Percentiles rank a stretch among this genome's conserved stretches.
Evolutionary conservation across 2,113 vertebrate genomes (phyloP).

Genomic region (Chaenogobius annularis): DNA sequence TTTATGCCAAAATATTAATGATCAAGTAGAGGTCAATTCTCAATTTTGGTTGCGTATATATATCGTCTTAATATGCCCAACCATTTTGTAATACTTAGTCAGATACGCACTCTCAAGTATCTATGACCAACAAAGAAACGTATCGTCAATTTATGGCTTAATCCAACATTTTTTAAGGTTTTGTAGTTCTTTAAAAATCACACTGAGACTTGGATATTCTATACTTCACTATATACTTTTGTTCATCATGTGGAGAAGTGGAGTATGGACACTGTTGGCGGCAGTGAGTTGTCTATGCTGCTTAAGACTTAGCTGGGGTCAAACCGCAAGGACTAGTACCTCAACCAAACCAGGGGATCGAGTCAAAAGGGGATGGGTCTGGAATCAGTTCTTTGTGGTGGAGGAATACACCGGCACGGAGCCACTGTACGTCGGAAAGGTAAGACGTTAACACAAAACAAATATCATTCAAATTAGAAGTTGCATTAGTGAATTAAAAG

Average conservation of each 20-base stretch:
- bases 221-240: slow-evolving; percentile 10
- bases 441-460: slow-evolving; percentile 67
- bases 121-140: slow-evolving; percentile 40
- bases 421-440: slow-evolving; percentile 97
- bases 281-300: slow-evolving; percentile 63
- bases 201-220: slow-evolving; percentile 59
- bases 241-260: slow-evolving; percentile 69
- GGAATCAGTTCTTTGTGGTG: slow-evolving; percentile 99
- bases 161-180: neutral
- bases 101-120: slow-evolving; percentile 36
- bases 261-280: slow-evolving; percentile 55
- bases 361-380: slow-evolving; percentile 99
- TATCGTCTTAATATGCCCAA: slow-evolving; percentile 30
- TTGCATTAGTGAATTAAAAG: slow-evolving; percentile 11
- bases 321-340: slow-evolving; percentile 73
- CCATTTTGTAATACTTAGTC: slow-evolving; percentile 14
- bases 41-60: neutral
- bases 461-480: neutral
- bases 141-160: slow-evolving; percentile 51
- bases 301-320: slow-evolving; percentile 57
- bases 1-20: neutral
- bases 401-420: slow-evolving; percentile 98
- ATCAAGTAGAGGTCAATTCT: no score
- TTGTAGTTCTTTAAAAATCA: slow-evolving; percentile 35
- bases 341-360: slow-evolving; percentile 73